Percentiles rank a stretch among this genome's conserved stretches.
These are phyloP conservation scores for Nebria ingens DNA, from an alignment of 1,140 invertebrate genomes.

Conservation along the genomic window DNA sequence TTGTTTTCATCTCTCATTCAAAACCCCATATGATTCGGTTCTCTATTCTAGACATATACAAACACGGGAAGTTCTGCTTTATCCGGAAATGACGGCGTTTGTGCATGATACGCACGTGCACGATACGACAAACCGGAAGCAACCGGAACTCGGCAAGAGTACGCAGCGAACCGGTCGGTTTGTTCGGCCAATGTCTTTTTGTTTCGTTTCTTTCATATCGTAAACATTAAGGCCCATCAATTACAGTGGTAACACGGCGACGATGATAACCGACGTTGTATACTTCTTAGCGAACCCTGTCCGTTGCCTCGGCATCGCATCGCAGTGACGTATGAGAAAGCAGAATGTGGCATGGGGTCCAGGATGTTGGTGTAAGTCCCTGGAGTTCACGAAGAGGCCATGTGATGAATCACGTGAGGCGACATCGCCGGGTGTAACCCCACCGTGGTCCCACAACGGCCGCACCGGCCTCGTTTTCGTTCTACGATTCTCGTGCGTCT, in stretches of 20 bases:
- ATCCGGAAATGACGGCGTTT: conserved; percentile 5
- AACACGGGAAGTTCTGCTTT: not conserved
- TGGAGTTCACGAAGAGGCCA: not conserved
- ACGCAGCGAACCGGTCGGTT: not conserved
- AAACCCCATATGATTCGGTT: no score
- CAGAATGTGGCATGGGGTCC: not conserved
- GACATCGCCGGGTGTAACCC: not conserved
- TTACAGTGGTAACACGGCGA: not conserved
- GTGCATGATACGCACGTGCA: conserved; percentile 7
- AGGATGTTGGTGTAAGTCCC: conserved; percentile 1
- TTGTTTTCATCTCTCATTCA: no score
- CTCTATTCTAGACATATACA: no score
- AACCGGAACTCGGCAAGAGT: not conserved
- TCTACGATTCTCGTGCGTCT: not conserved
- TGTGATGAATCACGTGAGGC: conserved; percentile 6
- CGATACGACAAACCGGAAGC: conserved; percentile 9
- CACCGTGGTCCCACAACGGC: not conserved
- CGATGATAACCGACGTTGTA: no score
- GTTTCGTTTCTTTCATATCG: not conserved
- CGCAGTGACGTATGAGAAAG: not conserved
- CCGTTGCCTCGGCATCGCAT: no score
- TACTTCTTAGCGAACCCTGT: no score
- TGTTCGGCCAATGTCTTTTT: not conserved
- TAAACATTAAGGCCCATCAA: not conserved
- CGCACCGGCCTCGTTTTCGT: no score